Evolutionary conservation across 2,888 invertebrate species (phyloP), one percentile per base, ranked within the genome.

Genomic region (Sesamia inferens): DNA sequence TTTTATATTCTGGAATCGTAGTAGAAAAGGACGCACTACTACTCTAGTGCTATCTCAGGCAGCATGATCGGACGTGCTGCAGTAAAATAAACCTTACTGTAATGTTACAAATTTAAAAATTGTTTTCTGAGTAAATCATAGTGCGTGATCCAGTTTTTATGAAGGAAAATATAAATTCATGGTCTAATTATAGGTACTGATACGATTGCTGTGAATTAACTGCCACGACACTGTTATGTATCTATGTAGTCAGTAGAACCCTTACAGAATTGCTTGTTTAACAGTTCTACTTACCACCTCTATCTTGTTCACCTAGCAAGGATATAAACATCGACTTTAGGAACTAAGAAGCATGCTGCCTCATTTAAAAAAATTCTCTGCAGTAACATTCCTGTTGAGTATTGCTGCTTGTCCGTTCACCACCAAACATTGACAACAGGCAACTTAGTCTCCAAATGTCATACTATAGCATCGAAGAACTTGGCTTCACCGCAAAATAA

Each of bases 311-410:
- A 67, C 16, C 58, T 66, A 39, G 6, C 6, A 47, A 24, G 13
- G 19, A 16, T 51, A 42, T 48, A 42, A 22, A 16, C 22, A 22
- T 39, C 16, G 13, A 64, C n/a, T 55, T 58, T 22, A 6, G 31
- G 31, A 63, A 67, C 39, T 58, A 79, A 55, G 31, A 39, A 51
- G 22, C 13, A 11, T n/a, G 31, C 22, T 72, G 65, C 16, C 39
- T 22, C 48, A 65, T 11, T 31, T 48, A 42, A 48, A 51, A 51
- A 66, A 55, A 24, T 57, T n/a, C 44, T 16, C 39, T 51, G 42
- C 31, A 65, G 31, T 61, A 48, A 48, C 31, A 51, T 51, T 79
- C 64, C 24, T 72, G 13, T 65, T 79, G 61, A 77, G 61, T 77
- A 79, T 77, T 73, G 44, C 44, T 55, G 64, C 19, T 48, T 72